Evolutionary conservation across 2,113 vertebrate species (phyloP), one percentile per base, ranked within the genome.

Genomic region (Dipodomys merriami): DNA sequence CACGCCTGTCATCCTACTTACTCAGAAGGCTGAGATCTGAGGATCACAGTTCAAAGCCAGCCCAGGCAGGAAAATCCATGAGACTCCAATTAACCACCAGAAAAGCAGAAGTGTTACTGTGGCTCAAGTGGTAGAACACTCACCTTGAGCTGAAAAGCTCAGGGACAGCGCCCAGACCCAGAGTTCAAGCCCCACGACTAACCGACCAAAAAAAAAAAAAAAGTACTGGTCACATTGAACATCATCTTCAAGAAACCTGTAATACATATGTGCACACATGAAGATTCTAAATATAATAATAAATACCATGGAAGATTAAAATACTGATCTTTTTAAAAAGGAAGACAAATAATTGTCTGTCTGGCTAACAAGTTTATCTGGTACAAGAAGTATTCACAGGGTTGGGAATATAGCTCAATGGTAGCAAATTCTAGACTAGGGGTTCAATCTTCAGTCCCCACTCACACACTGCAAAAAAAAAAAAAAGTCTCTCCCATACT

Each of bases 231-330:
- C 68, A 83, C 60, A 80, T 33, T 89, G 90, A 91, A 77, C 25
- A 82, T 71, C 20, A 91, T 87, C 35, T 30, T 78, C 27, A 90
- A 89, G 67, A 94, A 94, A 93, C 16, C 82, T 44, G 76, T 90
- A 23, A 91, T 27, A 5, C 8, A 19, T 39, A 6, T 35, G 67
- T 30, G 27, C 62, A 64, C 23, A 2, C 39, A 19, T 11, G 88
- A 85, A 64, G 18, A 16, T 82, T 78, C 30, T 25, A 82, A 87
- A 25, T 76, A 94, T 91, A 88, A 95, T 18, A 35, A 76, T 49
- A 74, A 78, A 65, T 8, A 60, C 44, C 44, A 83, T 39, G 30
- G 13, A 93, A 60, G 35, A 86, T 91, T 93, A 91, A 88, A 78
- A 73, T 83, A 44, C 72, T 88, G 60, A 93, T 71, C 39, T 69